phyloP scores from a whole-genome alignment of 2,888 invertebrate genomes.

The Drosophila aldrichi region DNA sequence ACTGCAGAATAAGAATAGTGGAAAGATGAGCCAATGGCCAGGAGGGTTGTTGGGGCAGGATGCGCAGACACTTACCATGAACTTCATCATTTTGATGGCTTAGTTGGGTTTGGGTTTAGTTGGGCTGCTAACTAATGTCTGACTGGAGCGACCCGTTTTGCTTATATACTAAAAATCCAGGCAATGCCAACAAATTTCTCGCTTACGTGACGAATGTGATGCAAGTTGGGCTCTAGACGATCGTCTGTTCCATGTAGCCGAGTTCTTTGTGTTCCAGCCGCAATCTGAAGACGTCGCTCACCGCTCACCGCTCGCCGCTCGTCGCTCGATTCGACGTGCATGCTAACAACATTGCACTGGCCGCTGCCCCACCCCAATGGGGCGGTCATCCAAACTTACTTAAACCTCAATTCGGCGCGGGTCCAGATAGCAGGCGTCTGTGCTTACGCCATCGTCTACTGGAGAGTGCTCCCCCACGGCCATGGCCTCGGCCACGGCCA shows the following conservation, averaged over 20 bases:
- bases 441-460: constrained; percentile 60
- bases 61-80: constrained; percentile 62
- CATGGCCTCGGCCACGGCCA: no score
- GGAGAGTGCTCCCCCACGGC: constrained; percentile 22
- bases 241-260: constrained; percentile 33
- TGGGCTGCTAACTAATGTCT: constrained; percentile 67
- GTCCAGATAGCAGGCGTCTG: constrained; percentile 74
- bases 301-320: constrained; percentile 10
- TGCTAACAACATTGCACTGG: background rate
- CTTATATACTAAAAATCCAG: constrained; percentile 73
- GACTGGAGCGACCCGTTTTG: constrained; percentile 47
- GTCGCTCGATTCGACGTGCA: constrained; percentile 58
- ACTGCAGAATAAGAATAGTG: constrained; percentile 38
- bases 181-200: constrained; percentile 34
- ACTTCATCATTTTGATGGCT: constrained; percentile 67
- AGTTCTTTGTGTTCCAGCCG: constrained; percentile 47
- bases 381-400: constrained; percentile 39
- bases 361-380: constrained; percentile 1
- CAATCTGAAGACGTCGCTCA: constrained; percentile 71
- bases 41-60: constrained; percentile 17
- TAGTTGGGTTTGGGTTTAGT: constrained; percentile 47
- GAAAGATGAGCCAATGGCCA: constrained; percentile 16
- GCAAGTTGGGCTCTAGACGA: constrained; percentile 61
- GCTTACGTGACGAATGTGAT: constrained; percentile 72
- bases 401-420: constrained; percentile 55